A percentile compares a stretch with the other conserved stretches of the same genome.
phyloP scores from a whole-genome alignment of 1,140 invertebrate genomes.

The Procambarus virginalis region DNA sequence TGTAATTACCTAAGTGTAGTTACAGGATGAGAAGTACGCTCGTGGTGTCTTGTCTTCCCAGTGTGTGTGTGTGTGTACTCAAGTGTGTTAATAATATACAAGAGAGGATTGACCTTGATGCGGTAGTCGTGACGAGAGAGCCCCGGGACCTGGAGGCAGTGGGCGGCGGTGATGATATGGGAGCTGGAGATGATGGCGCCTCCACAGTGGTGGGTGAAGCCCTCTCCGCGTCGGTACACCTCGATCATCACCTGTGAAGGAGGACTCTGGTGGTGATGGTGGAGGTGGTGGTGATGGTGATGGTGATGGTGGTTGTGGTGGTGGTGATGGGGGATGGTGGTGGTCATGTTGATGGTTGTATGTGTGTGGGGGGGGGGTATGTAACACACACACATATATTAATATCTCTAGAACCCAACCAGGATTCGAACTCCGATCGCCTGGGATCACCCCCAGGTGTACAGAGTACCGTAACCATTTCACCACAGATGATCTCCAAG shows the following conservation, averaged over 20 bases:
- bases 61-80: no score
- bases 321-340: background rate
- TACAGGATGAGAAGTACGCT: no score
- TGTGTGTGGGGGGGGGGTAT: no score
- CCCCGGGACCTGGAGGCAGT: conserved; percentile 29
- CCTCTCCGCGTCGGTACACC: conserved; percentile 19
- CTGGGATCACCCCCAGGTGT: no score
- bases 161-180: conserved; percentile 55
- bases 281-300: background rate
- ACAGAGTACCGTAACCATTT: no score
- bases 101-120: conserved; percentile 12
- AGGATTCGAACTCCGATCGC: no score
- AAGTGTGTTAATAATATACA: no score
- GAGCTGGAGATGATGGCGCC: conserved; percentile 38
- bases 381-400: no score
- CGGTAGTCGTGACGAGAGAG: conserved; percentile 26
- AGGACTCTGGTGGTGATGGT: background rate
- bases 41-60: no score
- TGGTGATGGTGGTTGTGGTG: background rate
- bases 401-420: background rate
- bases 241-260: conserved; percentile 33
- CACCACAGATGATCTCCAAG: background rate
- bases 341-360: no score
- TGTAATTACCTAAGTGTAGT: no score
- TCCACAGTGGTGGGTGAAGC: conserved; percentile 51